Base-by-base conservation (phyloP, 2,113 vertebrate genomes). In the Microcebus griseorufus region DNA sequence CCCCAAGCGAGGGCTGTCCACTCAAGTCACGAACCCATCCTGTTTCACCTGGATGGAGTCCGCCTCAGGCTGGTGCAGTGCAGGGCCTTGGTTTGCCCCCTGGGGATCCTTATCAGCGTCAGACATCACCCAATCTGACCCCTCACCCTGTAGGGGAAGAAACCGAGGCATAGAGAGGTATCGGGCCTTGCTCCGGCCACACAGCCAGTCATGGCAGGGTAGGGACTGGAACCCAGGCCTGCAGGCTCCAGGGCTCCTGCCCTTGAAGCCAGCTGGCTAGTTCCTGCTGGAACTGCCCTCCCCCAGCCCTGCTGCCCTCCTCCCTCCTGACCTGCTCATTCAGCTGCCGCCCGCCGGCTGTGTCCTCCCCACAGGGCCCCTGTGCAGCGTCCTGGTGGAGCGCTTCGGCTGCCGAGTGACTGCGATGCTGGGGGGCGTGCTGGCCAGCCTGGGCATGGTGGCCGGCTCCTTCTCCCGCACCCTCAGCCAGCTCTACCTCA, bases 361-460 rank as follows among this genome's bases (percentile, higher is more conserved):
- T 76, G 32, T 37, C 11, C 45, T 25, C 27, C 67, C 92, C 88
- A 29, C 98, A 99, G 99, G 99, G 62, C 99, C 99, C 22, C 98
- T 99, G 23, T 99, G 99, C 81, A 99, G 99, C 93, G 85, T 99
- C 94, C 79, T 99, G 98, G 99, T 99, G 98, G 99, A 98, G 96
- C 97, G 87, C 22, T 98, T 99, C 9, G 99, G 99, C 98, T 99
- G 99, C 98, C 97, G 99, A 53, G 97, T 96, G 42, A 99, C 98
- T 0, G 98, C 99, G 92, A 99, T 99, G 98, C 78, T 99, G 39
- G 99, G 99, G 0, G 99, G 99, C 2, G 92, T 99, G 93, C 98
- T 99, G 97, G 99, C 99, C 14, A 98, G 99, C 2, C 92, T 99
- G 22, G 99, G 99, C 76, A 99, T 99, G 99, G 99, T 99, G 4